These are phyloP conservation scores for Spisula subtruncata DNA, from an alignment of 2,888 invertebrate genomes.

Conservation along the genomic window DNA sequence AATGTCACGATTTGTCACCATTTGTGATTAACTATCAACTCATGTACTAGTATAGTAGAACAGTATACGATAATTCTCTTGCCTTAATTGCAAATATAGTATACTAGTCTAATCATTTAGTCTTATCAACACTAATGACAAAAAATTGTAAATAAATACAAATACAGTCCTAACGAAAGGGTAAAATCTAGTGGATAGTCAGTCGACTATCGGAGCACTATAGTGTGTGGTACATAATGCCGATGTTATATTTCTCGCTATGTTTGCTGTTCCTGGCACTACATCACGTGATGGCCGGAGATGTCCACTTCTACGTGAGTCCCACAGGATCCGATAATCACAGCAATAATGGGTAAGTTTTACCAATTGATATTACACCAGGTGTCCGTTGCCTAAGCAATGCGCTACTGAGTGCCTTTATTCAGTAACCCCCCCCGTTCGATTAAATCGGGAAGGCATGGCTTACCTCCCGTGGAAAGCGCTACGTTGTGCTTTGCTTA, in stretches of 20 bases:
- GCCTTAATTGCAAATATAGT: too few species aligned
- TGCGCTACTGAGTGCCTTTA: too few species aligned
- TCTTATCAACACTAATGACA: background rate
- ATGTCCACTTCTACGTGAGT: background rate
- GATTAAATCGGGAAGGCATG: too few species aligned
- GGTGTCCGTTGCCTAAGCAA: too few species aligned
- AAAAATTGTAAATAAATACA: background rate
- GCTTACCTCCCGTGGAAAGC: too few species aligned
- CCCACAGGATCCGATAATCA: background rate
- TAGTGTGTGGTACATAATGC: background rate
- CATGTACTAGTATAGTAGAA: too few species aligned
- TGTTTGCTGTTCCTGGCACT: background rate
- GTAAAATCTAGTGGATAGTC: background rate
- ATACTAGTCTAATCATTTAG: background rate
- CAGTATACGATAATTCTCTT: too few species aligned
- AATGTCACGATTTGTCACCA: too few species aligned
- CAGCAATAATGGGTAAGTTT: background rate
- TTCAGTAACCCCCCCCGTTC: too few species aligned
- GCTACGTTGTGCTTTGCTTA: too few species aligned
- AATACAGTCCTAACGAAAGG: background rate
- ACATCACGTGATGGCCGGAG: background rate
- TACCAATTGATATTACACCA: background rate
- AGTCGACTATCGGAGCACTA: background rate
- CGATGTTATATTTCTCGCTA: background rate
- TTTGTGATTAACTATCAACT: too few species aligned